A percentile compares a stretch with the other conserved stretches of the same genome.
phyloP scores from a whole-genome alignment of 2,797 vertebrate genomes.

The Pseudochirops corinnae region DNA sequence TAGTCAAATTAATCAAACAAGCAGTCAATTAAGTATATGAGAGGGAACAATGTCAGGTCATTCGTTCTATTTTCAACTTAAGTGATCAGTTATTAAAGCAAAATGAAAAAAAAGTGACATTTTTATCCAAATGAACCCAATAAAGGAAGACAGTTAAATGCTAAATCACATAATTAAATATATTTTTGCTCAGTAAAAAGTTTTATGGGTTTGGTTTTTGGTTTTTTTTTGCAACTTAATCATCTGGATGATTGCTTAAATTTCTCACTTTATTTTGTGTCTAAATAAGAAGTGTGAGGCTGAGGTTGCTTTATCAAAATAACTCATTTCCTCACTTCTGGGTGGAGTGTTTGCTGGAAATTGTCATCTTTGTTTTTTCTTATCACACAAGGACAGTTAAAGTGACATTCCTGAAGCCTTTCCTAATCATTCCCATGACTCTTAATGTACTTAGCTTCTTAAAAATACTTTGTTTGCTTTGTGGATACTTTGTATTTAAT shows the following conservation, averaged over 20 bases:
- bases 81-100: neutral
- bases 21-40: neutral
- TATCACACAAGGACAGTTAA: neutral
- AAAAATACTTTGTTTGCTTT: neutral
- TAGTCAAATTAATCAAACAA: neutral
- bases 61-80: neutral
- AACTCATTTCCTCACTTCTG: neutral
- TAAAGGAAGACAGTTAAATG: neutral
- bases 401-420: neutral
- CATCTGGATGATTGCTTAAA: neutral
- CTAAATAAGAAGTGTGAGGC: neutral
- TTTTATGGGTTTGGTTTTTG: too few relatives aligned
- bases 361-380: neutral
- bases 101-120: neutral
- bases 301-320: neutral
- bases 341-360: neutral
- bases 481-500: neutral
- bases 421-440: neutral
- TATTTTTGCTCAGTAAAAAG: neutral
- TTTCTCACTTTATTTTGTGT: neutral
- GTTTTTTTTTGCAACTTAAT: neutral
- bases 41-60: neutral
- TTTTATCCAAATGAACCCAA: neutral
- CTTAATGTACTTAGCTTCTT: neutral
- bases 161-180: neutral